Evolutionary conservation across 2,797 vertebrate species (phyloP).

Genomic region (Lacerta agilis): DNA sequence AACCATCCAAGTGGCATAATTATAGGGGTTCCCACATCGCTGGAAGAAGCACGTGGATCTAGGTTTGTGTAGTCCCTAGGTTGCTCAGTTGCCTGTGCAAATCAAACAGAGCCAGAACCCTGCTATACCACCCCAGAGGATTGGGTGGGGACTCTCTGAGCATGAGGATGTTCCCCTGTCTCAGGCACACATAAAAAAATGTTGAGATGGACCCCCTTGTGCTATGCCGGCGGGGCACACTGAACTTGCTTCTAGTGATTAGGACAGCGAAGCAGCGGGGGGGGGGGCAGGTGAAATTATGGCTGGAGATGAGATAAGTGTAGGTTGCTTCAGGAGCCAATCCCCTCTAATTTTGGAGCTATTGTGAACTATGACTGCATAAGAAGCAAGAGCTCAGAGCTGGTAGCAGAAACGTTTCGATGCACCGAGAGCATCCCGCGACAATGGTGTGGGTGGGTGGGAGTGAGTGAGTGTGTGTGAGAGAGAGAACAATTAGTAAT

Average conservation of each 20-base stretch:
- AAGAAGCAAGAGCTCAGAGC: neutral
- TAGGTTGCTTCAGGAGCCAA: neutral
- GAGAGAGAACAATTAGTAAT: neutral
- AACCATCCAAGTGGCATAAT: neutral
- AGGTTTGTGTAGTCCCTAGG: neutral
- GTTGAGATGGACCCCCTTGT: neutral
- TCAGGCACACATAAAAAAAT: neutral
- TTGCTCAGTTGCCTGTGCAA: neutral
- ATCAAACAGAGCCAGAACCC: neutral
- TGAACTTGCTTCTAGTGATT: neutral
- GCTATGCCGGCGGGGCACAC: neutral
- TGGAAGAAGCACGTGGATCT: neutral
- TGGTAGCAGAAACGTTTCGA: neutral
- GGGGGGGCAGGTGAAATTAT: neutral
- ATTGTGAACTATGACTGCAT: neutral
- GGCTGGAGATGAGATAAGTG: neutral
- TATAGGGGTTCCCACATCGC: neutral
- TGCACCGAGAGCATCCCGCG: neutral
- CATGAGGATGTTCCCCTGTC: too few species aligned
- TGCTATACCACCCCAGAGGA: neutral
- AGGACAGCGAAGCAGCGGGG: neutral
- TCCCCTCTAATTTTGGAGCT: neutral
- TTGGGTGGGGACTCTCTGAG: neutral
- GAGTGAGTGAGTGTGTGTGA: too few species aligned
- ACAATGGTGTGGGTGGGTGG: too few species aligned